Percentiles rank a stretch among this genome's conserved stretches.
Conservation (phyloP, 2,888 invertebrate species). For the Cephalotes varians region DNA sequence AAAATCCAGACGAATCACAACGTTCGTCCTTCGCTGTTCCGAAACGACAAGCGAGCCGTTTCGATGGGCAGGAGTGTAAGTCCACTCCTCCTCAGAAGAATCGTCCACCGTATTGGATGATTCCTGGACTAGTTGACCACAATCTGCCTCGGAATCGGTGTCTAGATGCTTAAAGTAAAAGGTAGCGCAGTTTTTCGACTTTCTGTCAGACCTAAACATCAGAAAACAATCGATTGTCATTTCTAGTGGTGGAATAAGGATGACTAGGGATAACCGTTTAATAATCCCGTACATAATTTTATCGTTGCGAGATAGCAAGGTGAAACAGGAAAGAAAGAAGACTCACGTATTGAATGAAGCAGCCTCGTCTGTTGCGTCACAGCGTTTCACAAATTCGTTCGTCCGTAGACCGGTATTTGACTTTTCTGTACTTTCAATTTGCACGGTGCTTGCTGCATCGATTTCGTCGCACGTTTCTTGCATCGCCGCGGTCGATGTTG, state of each 20-base stretch:
- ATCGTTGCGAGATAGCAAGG: not conserved
- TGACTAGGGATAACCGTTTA: not conserved
- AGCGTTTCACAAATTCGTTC: slow-evolving; percentile 71
- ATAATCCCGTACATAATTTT: not conserved
- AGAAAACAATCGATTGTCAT: slow-evolving; percentile 5
- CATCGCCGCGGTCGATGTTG: slow-evolving; percentile 76
- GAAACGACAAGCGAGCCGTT: slow-evolving; percentile 60
- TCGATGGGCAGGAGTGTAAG: slow-evolving; percentile 85
- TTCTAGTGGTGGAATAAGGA: too few species aligned
- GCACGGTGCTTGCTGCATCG: slow-evolving; percentile 72
- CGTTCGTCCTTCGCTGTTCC: slow-evolving; percentile 77
- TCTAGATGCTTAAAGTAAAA: slow-evolving; percentile 95
- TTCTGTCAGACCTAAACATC: slow-evolving; percentile 89
- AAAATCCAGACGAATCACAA: slow-evolving; percentile 80
- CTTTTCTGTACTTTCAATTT: slow-evolving; percentile 60
- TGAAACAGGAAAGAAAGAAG: not conserved
- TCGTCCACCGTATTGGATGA: slow-evolving; percentile 86
- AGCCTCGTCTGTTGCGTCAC: slow-evolving; percentile 74
- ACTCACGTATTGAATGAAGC: slow-evolving; percentile 82
- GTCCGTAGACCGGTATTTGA: slow-evolving; percentile 57
- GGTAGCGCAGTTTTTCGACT: slow-evolving; percentile 93
- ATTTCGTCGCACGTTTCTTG: slow-evolving; percentile 79
- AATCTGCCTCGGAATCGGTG: slow-evolving; percentile 93
- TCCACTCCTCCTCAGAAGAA: slow-evolving; percentile 91
- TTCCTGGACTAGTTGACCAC: slow-evolving; percentile 77